Evolutionary conservation across 2,888 invertebrate genomes (phyloP).

Genomic region (Tetramorium bicarinatum): DNA sequence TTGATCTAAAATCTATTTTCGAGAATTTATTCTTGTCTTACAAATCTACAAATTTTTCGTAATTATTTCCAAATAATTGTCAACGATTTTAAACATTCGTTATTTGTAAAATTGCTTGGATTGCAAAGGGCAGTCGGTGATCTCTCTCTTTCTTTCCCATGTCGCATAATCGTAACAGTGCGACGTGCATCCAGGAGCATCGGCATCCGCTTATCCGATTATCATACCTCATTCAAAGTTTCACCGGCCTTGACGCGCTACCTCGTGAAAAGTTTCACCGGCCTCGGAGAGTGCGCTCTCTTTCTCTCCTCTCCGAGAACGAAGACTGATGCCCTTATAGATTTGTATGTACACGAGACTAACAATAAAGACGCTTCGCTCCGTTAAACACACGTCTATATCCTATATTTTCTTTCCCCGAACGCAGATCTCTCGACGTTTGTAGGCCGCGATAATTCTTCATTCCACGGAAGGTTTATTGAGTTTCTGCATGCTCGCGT

Average conservation of each 20-base stretch:
- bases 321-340: conserved; percentile 52
- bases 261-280: conserved; percentile 61
- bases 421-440: background rate
- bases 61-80: background rate
- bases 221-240: conserved; percentile 45
- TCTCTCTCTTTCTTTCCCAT: background rate
- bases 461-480: background rate
- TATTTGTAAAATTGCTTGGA: background rate
- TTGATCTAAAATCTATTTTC: background rate
- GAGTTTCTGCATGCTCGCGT: conserved; percentile 1
- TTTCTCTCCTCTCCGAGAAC: conserved; percentile 34
- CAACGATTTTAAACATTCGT: background rate
- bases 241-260: conserved; percentile 59
- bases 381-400: background rate
- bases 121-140: background rate
- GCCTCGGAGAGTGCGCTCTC: conserved; percentile 44
- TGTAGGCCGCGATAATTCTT: background rate
- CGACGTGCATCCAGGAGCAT: conserved; percentile 14
- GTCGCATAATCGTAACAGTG: conserved; percentile 21
- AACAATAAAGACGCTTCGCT: conserved; percentile 59
- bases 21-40: background rate
- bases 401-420: conserved; percentile 1
- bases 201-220: conserved; percentile 23
- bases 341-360: conserved; percentile 41
- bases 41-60: background rate